Base-by-base conservation (phyloP, 2,888 invertebrate genomes). In the Rhagophthalmus giganteus region DNA sequence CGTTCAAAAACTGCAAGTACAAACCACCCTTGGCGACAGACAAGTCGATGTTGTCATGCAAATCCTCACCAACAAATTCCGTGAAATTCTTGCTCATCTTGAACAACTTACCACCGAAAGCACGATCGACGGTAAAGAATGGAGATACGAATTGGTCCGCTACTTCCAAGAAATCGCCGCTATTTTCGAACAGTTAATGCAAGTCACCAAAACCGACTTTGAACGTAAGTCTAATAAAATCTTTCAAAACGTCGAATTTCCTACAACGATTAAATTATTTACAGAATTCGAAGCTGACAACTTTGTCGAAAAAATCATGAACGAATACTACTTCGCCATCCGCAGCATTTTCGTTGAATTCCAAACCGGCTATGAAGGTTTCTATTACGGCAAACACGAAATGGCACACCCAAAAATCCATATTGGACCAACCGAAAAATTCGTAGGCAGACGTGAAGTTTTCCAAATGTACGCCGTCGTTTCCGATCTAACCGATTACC, bases 101-200 rank as follows among this genome's bases (percentile, higher is more conserved):
- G n/a, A 30, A n/a, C 7, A 28, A 39, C 9, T 39, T 30, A 39
- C 8, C 13, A 27, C n/a, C 40, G 30, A 40, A 14, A 9, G n/a
- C 9, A 16, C 28, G n/a, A 16, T 30, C 7, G 31, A 20, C 20
- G 26, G 24, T n/a, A 37, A 37, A 25, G 30, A 28, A 14, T 40
- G 27, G 16, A 30, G 40, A 20, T 27, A 20, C 24, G 14, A 40
- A 16, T n/a, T 40, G 11, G 6, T 30, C n/a, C 10, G 15, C 16
- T n/a, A 40, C 20, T 30, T 31, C 11, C 28, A 30, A 13, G 31
- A 40, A 30, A 20, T 40, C 15, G 40, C 28, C 20, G 6, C 40
- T 8, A 20, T 30, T 11, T 40, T 40, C 40, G 40, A 40, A 11
- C 30, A 40, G 31, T 20, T 40, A 12, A 16, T 40, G 1, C 37